These are phyloP conservation scores for Necrosyrtes monachus DNA, from an alignment of 2,797 vertebrate species.

Conservation along the genomic window DNA sequence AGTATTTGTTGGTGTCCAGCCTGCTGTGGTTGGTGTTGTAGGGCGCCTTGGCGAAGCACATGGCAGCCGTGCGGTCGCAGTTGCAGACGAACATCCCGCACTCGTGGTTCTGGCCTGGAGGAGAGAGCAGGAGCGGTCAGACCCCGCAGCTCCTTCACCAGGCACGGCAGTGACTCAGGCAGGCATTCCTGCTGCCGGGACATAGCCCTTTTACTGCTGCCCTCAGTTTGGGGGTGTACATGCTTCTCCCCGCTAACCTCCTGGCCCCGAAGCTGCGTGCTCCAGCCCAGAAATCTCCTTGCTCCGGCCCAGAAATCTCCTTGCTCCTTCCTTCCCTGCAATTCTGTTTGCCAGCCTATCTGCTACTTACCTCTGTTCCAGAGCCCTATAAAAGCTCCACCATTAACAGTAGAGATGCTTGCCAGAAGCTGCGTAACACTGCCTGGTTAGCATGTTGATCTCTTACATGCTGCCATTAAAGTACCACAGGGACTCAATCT, in stretches of 20 bases:
- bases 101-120: constrained; percentile 68
- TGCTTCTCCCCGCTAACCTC: not conserved
- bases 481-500: not conserved
- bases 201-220: rapidly evolving
- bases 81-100: constrained; percentile 80
- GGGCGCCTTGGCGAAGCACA: constrained; percentile 75
- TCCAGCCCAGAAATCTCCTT: rapidly evolving
- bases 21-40: constrained; percentile 53
- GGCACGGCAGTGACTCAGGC: not conserved
- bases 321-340: not conserved
- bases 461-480: no score
- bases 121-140: not conserved
- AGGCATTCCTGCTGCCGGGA: not conserved
- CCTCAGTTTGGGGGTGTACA: rapidly evolving
- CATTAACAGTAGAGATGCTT: rapidly evolving
- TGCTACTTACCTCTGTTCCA: rapidly evolving
- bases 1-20: constrained; percentile 53
- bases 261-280: not conserved
- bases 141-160: not conserved
- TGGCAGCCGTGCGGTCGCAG: constrained; percentile 79
- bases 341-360: not conserved
- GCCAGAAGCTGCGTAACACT: rapidly evolving
- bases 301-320: rapidly evolving
- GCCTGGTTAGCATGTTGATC: not conserved
- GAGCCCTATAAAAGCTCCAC: not conserved